phyloP scores from a whole-genome alignment of 2,113 vertebrate species.

The Myotis yumanensis region DNA sequence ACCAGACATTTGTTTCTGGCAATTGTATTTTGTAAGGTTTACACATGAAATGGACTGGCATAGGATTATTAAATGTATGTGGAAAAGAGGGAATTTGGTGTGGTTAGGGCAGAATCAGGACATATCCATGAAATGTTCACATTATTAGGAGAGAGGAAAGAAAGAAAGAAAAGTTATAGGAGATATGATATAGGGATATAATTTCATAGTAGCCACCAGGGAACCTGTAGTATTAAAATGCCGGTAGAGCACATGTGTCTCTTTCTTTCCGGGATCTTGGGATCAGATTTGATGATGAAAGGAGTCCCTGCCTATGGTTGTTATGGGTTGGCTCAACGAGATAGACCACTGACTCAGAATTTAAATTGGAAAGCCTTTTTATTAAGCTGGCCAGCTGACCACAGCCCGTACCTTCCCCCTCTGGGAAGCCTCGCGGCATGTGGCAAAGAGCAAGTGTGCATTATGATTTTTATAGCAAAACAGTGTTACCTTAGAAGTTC shows the following conservation, averaged over 20 bases:
- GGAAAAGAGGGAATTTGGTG: background rate
- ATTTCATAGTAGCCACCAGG: background rate
- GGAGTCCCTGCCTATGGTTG: background rate
- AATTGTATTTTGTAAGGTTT: background rate
- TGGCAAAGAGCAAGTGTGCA: too few relatives aligned
- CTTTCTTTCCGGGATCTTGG: background rate
- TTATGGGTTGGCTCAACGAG: too few relatives aligned
- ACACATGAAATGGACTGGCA: background rate
- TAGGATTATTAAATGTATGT: background rate
- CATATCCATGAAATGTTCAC: background rate
- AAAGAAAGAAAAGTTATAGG: background rate
- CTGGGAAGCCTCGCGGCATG: too few relatives aligned
- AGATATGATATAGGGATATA: background rate
- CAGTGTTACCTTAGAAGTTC: too few relatives aligned
- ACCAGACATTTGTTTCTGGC: background rate
- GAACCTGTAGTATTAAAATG: background rate
- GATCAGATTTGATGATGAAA: background rate
- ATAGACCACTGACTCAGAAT: too few relatives aligned
- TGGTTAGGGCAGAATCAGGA: background rate
- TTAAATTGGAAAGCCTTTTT: too few relatives aligned
- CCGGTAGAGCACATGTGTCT: background rate
- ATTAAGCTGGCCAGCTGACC: too few relatives aligned
- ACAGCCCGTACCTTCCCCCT: too few relatives aligned
- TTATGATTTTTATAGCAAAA: too few relatives aligned
- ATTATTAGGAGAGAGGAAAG: background rate